Conservation (phyloP, 2,113 vertebrate species). For the Thunnus thynnus region DNA sequence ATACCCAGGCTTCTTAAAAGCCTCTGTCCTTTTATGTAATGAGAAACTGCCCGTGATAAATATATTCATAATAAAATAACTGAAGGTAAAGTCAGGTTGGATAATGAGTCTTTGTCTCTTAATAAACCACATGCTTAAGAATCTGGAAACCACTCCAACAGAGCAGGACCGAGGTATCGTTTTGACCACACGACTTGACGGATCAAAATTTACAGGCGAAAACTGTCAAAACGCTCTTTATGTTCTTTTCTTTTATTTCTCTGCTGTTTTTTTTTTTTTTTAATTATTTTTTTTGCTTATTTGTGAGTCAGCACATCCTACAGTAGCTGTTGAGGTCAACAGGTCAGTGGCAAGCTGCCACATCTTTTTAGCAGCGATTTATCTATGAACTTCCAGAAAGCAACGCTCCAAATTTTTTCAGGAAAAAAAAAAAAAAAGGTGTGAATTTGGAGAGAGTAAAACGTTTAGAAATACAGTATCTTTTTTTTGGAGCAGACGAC, state of each 20-base stretch:
- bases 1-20: conserved; percentile 65
- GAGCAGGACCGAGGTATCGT: conserved; percentile 52
- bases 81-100: conserved; percentile 43
- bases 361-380: conserved; percentile 75
- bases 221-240: conserved; percentile 34
- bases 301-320: conserved; percentile 40
- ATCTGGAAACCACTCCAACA: conserved; percentile 40
- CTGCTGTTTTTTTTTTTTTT: not conserved
- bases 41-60: conserved; percentile 45
- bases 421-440: not conserved
- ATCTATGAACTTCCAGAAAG: conserved; percentile 39
- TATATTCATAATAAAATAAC: conserved; percentile 49
- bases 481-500: conserved; percentile 2
- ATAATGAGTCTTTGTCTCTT: conserved; percentile 49
- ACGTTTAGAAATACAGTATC: conserved; percentile 24
- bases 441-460: conserved; percentile 17
- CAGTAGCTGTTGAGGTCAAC: conserved; percentile 67
- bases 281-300: not conserved
- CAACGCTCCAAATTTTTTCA: conserved; percentile 23
- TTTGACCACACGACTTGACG: conserved; percentile 20
- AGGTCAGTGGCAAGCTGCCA: conserved; percentile 56
- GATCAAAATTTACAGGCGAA: conserved; percentile 35
- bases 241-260: not conserved
- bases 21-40: conserved; percentile 38
- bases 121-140: conserved; percentile 8